Percentiles rank a stretch among this genome's conserved stretches.
These are phyloP conservation scores for Sterrhoptilus dennistouni DNA, from an alignment of 2,113 vertebrate genomes.

Conservation along the genomic window DNA sequence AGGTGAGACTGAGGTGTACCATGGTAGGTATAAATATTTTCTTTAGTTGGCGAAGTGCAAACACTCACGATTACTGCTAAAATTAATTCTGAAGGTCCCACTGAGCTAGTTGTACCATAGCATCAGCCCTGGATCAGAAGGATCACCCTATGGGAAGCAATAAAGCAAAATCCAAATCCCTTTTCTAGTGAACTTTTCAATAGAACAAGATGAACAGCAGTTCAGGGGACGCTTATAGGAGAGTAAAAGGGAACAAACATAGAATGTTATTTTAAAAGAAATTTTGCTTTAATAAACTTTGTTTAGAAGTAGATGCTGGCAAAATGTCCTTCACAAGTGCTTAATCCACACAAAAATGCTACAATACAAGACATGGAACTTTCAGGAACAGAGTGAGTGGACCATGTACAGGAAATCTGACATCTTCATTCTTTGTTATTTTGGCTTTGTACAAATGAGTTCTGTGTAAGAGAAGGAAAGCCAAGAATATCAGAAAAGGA, in stretches of 20 bases:
- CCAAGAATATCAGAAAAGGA: conserved; percentile 35
- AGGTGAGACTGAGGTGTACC: background rate
- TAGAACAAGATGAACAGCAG: fast-evolving
- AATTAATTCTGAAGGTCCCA: background rate
- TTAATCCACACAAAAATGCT: background rate
- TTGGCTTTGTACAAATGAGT: conserved; percentile 12
- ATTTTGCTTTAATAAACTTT: background rate
- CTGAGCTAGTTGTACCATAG: background rate
- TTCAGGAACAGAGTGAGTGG: background rate
- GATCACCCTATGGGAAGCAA: background rate
- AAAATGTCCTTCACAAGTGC: background rate
- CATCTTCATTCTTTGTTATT: background rate
- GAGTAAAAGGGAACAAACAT: background rate
- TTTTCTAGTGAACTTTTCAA: background rate
- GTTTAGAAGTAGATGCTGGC: background rate
- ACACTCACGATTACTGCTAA: background rate
- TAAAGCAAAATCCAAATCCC: background rate
- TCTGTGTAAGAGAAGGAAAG: background rate
- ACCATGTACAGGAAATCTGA: background rate
- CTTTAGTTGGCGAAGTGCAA: background rate
- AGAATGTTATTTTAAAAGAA: background rate
- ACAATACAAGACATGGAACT: background rate
- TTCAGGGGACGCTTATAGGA: background rate
- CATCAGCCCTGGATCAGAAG: background rate
- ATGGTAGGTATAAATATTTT: background rate